phyloP scores from a whole-genome alignment of 2,113 vertebrate genomes.

The Dendropsophus ebraccatus region DNA sequence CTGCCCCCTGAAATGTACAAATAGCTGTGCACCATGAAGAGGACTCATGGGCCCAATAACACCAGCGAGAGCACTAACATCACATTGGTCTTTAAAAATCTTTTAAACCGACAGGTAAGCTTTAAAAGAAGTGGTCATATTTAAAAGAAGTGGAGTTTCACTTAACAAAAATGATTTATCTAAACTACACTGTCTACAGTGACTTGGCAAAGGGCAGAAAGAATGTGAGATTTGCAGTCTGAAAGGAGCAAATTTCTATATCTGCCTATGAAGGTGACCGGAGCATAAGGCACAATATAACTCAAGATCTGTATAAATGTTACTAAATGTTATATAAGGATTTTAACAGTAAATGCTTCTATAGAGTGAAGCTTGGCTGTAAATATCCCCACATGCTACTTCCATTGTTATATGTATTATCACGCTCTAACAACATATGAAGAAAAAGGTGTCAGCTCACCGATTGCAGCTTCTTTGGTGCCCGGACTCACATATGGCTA shows the following conservation, averaged over 20 bases:
- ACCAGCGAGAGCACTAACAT: no score
- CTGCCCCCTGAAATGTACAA: no score
- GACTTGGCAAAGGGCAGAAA: not conserved
- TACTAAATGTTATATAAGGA: not conserved
- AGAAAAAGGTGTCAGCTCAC: no score
- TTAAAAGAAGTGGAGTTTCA: no score
- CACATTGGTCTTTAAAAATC: no score
- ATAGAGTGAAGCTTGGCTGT: not conserved
- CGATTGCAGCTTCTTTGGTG: no score
- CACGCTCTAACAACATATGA: no score
- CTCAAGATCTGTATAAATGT: not conserved
- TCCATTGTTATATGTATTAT: conserved; percentile 10
- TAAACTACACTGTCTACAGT: not conserved
- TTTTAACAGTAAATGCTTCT: not conserved
- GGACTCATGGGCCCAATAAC: no score
- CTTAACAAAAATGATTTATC: not conserved
- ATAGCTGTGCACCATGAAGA: no score
- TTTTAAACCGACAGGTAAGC: no score
- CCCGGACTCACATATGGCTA: no score
- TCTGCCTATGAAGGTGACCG: not conserved
- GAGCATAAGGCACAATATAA: not conserved
- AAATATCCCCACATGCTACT: not conserved
- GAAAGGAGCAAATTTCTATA: not conserved
- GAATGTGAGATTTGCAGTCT: not conserved
- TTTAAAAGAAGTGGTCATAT: no score